Conservation (phyloP, 2,888 invertebrate species). For the Polylopha cassiicola region DNA sequence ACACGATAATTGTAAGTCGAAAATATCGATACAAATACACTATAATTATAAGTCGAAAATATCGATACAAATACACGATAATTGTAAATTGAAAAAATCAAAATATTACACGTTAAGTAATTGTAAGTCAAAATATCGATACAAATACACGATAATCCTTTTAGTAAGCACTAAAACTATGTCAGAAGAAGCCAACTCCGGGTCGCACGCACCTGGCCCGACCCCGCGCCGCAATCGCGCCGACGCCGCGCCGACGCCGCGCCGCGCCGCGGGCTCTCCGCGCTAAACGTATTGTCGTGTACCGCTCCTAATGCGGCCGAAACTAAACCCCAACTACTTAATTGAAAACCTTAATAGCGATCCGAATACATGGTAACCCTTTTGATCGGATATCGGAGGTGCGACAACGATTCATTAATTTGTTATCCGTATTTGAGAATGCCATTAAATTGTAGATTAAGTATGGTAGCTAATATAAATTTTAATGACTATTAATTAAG, state of each 20-base stretch:
- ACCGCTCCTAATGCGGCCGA: slow-evolving; percentile 57
- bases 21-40: no score
- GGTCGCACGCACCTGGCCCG: slow-evolving; percentile 35
- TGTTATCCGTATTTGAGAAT: slow-evolving; percentile 26
- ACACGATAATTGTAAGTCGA: no score
- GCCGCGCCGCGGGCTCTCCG: slow-evolving; percentile 29
- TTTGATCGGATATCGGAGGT: slow-evolving; percentile 58
- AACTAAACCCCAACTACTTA: slow-evolving; percentile 70
- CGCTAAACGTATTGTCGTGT: slow-evolving; percentile 73
- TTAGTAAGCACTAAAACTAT: slow-evolving; percentile 67
- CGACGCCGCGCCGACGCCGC: slow-evolving; percentile 25
- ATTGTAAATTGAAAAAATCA: slow-evolving; percentile 14
- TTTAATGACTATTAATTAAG: no score
- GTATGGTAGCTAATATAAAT: no score
- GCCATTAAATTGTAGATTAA: slow-evolving; percentile 6
- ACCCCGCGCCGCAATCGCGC: slow-evolving; percentile 30
- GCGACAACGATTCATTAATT: slow-evolving; percentile 48
- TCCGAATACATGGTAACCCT: slow-evolving; percentile 68
- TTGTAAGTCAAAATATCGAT: slow-evolving; percentile 54
- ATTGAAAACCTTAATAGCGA: slow-evolving; percentile 71
- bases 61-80: no score
- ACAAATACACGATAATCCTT: slow-evolving; percentile 71
- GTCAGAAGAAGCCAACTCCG: slow-evolving; percentile 58
- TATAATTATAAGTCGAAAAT: no score
- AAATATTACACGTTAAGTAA: slow-evolving; percentile 26